Evolutionary conservation across 2,113 vertebrate species (phyloP).

Genomic region (Maccullochella peelii): DNA sequence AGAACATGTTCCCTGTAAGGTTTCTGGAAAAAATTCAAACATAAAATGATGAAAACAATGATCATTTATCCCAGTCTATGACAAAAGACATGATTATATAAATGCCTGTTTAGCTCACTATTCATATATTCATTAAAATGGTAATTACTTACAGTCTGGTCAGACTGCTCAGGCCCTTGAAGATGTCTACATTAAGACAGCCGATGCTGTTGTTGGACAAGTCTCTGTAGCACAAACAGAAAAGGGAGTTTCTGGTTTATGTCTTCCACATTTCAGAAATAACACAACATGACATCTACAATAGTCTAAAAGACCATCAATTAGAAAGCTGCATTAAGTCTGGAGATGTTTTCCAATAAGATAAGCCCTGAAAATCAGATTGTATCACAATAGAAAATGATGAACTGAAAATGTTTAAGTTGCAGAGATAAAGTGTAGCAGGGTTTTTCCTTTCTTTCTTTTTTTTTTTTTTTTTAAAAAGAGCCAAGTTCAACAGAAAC

Average conservation of each 20-base stretch:
- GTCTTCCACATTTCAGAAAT: slow-evolving; percentile 1
- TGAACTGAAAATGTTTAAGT: not conserved
- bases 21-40: slow-evolving; percentile 84
- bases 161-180: slow-evolving; percentile 92
- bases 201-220: slow-evolving; percentile 96
- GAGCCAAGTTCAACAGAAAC: slow-evolving; percentile 24
- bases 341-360: not conserved
- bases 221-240: slow-evolving; percentile 82
- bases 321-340: not conserved
- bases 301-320: not conserved
- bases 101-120: not conserved
- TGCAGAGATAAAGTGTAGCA: not conserved
- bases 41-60: not conserved
- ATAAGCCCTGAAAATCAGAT: slow-evolving; percentile 4
- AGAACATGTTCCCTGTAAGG: slow-evolving; percentile 96
- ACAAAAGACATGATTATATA: not conserved
- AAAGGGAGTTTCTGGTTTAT: not conserved
- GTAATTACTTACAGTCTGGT: slow-evolving; percentile 91
- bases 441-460: too few relatives aligned
- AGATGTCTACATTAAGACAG: slow-evolving; percentile 93
- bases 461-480: not conserved
- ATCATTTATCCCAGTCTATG: not conserved
- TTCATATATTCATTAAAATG: not conserved
- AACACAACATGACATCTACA: slow-evolving; percentile 9
- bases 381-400: not conserved